phyloP scores from a whole-genome alignment of 2,797 vertebrate genomes.

The Capromys pilorides region DNA sequence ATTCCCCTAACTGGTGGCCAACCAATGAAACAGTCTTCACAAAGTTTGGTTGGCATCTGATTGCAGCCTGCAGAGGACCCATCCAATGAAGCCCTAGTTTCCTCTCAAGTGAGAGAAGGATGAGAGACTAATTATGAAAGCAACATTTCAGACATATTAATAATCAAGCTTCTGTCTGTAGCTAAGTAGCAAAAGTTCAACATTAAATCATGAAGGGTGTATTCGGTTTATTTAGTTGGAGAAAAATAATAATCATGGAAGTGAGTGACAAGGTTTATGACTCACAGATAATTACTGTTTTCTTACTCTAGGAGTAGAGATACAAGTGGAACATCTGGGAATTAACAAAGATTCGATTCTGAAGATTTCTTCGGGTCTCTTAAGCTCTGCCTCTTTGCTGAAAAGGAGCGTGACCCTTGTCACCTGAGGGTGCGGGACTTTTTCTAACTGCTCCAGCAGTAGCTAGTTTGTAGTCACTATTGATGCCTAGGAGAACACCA shows the following conservation, averaged over 20 bases:
- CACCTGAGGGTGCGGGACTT: not conserved
- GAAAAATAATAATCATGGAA: conserved; percentile 68
- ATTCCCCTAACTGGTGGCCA: conserved; percentile 32
- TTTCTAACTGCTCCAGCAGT: not conserved
- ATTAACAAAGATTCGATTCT: not conserved
- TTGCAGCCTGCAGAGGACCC: conserved; percentile 11
- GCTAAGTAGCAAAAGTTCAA: conserved; percentile 59
- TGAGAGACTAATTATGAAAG: conserved; percentile 58
- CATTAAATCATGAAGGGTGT: conserved; percentile 60
- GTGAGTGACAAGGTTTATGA: conserved; percentile 59
- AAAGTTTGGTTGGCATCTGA: not conserved
- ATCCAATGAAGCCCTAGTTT: conserved; percentile 41
- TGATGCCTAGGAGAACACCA: not conserved
- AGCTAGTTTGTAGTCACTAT: not conserved
- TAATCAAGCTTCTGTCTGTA: conserved; percentile 34
- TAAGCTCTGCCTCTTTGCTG: conserved; percentile 27
- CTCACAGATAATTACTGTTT: conserved; percentile 66
- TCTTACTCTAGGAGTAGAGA: conserved; percentile 49
- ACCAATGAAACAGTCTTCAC: conserved; percentile 42
- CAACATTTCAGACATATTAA: conserved; percentile 39
- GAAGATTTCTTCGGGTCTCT: conserved; percentile 1
- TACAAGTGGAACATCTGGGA: not conserved
- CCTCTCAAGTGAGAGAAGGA: conserved; percentile 23
- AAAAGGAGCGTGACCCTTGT: not conserved
- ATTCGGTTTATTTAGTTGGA: conserved; percentile 56